Conservation (phyloP, 2,888 invertebrate species). For the Lepidochitona cinerea region DNA sequence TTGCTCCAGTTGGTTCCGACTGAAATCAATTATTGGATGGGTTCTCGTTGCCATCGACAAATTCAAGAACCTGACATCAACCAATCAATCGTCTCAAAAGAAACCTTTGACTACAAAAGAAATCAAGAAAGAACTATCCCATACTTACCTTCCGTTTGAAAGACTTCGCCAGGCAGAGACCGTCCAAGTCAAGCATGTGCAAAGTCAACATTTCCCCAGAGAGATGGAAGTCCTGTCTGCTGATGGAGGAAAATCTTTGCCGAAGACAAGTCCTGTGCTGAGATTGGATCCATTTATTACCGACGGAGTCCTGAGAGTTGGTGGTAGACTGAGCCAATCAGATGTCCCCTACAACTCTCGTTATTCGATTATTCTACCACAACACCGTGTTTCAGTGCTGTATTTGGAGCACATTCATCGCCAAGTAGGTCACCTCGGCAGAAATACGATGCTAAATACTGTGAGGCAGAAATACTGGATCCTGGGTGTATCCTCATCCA, state of each 20-base stretch:
- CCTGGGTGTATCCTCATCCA: background rate
- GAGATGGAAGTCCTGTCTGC: background rate
- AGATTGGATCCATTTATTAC: background rate
- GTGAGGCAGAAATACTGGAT: constrained; percentile 13
- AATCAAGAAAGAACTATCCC: no score
- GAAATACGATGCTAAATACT: background rate
- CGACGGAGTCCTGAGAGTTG: background rate
- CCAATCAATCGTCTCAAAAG: background rate
- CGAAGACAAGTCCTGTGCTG: background rate
- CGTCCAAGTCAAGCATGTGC: background rate
- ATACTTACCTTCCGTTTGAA: no score
- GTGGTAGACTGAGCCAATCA: background rate
- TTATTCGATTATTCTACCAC: background rate
- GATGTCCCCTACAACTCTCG: background rate
- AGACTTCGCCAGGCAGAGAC: background rate
- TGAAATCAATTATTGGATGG: background rate
- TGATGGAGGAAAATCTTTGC: background rate
- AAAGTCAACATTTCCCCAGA: background rate
- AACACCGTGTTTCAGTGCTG: background rate
- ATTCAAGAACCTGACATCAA: background rate
- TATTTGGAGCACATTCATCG: background rate
- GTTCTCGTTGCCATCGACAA: background rate
- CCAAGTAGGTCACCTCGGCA: background rate
- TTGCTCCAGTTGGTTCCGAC: background rate
- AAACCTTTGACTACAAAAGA: background rate